Percentiles rank a stretch among this genome's conserved stretches.
Evolutionary conservation across 53 echinoderm and acorn worm genomes (phyloP).

Genomic region (Antedon mediterranea): DNA sequence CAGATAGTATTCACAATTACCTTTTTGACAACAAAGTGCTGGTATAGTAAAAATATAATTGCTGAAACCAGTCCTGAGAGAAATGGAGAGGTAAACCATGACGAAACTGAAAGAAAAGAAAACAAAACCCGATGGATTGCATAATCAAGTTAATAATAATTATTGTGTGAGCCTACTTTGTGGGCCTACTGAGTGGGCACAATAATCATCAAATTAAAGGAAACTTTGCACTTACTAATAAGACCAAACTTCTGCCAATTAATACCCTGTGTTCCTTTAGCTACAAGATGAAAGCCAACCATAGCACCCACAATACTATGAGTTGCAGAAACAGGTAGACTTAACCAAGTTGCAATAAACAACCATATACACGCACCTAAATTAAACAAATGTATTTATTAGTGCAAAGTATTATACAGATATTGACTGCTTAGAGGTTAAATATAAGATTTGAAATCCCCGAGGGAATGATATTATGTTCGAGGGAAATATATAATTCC

Average conservation of each 20-base stretch:
- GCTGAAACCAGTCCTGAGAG: conserved; percentile 64
- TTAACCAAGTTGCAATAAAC: conserved; percentile 52
- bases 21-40: conserved; percentile 55
- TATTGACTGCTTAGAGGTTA: too few relatives aligned
- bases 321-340: conserved; percentile 79
- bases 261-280: conserved; percentile 50
- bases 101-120: conserved; percentile 38
- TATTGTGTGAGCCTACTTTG: too few relatives aligned
- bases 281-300: conserved; percentile 84
- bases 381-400: background rate
- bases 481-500: too few relatives aligned
- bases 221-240: conserved; percentile 38
- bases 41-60: conserved; percentile 47
- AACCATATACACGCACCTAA: conserved; percentile 75
- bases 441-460: too few relatives aligned
- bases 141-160: too few relatives aligned
- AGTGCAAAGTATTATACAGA: too few relatives aligned
- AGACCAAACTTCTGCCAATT: conserved; percentile 66
- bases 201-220: too few relatives aligned
- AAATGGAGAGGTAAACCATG: conserved; percentile 74
- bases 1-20: conserved; percentile 19
- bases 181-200: too few relatives aligned
- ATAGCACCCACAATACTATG: conserved; percentile 95
- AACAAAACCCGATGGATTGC: too few relatives aligned
- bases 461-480: too few relatives aligned